A percentile compares a stretch with the other conserved stretches of the same genome.
phyloP scores from a whole-genome alignment of 2,888 invertebrate species.

The Pyrrhia umbra region DNA sequence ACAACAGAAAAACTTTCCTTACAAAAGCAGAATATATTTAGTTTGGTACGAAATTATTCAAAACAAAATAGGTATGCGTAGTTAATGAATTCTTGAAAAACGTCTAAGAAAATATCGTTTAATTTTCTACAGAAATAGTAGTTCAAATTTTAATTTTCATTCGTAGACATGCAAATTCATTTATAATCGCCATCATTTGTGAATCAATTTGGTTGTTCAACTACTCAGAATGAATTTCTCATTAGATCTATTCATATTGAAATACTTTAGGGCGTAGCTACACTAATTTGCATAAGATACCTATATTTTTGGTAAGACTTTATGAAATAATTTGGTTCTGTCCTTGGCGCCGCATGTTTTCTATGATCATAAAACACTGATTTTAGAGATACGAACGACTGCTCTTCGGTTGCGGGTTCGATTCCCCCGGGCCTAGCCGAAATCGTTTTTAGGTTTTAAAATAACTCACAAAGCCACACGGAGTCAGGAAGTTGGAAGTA shows the following conservation, averaged over 20 bases:
- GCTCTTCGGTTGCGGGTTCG: too few relatives aligned
- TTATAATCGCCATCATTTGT: conserved; percentile 23
- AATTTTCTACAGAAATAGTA: conserved; percentile 4
- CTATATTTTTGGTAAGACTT: neutral
- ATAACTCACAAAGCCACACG: too few relatives aligned
- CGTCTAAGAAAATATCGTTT: conserved; percentile 5
- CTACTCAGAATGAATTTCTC: conserved; percentile 22
- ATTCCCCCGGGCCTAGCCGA: too few relatives aligned
- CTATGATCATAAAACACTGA: too few relatives aligned
- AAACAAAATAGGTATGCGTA: too few relatives aligned
- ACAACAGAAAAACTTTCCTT: neutral
- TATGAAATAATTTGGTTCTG: neutral
- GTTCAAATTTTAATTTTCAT: conserved; percentile 14
- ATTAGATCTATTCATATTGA: conserved; percentile 19
- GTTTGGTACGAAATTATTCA: too few relatives aligned
- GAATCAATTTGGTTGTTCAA: conserved; percentile 22
- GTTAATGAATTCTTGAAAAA: neutral
- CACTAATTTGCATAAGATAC: neutral
- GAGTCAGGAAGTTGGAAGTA: too few relatives aligned
- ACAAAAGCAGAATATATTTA: neutral
- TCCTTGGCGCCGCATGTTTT: too few relatives aligned
- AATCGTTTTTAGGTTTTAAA: too few relatives aligned
- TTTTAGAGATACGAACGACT: too few relatives aligned
- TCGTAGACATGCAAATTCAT: conserved; percentile 38
- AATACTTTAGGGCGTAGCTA: neutral